These are phyloP conservation scores for Takifugu ocellatus DNA, from an alignment of 2,797 vertebrate species.

Conservation along the genomic window DNA sequence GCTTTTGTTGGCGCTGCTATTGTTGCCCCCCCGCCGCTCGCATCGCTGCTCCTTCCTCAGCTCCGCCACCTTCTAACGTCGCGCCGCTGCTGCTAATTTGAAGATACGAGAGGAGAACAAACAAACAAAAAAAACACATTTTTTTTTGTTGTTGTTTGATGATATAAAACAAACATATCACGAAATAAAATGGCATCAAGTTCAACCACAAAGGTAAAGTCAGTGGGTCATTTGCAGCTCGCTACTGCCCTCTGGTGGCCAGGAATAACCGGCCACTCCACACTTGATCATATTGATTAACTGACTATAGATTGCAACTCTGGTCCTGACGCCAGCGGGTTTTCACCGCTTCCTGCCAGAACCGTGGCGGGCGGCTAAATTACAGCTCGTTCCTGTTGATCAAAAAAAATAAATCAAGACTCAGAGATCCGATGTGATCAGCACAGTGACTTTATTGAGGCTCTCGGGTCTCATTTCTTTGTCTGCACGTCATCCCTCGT, in stretches of 20 bases:
- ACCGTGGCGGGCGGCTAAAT: too few species aligned
- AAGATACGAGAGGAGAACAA: slow-evolving; percentile 2
- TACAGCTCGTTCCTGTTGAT: too few species aligned
- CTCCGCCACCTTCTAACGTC: not conserved
- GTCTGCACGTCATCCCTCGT: slow-evolving; percentile 78
- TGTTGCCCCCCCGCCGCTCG: not conserved
- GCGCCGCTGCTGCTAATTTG: not conserved
- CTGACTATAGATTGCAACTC: too few species aligned
- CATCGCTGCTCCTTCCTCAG: not conserved
- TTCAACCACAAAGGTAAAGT: slow-evolving; percentile 8
- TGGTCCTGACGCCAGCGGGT: too few species aligned
- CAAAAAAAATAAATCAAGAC: too few species aligned
- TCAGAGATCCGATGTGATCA: not conserved
- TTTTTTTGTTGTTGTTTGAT: slow-evolving; percentile 1
- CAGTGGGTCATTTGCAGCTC: slow-evolving; percentile 29
- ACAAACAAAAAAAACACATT: not conserved
- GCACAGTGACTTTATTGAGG: slow-evolving; percentile 34
- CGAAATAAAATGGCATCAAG: slow-evolving; percentile 18
- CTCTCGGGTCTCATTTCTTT: slow-evolving; percentile 12
- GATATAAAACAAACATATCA: not conserved
- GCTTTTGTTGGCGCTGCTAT: not conserved
- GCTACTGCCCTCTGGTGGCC: slow-evolving; percentile 71
- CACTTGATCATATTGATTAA: not conserved
- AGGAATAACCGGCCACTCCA: not conserved
- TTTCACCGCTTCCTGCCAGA: too few species aligned